These are phyloP conservation scores for Drosophila arawakana DNA, from an alignment of 1,140 invertebrate species.

Conservation along the genomic window DNA sequence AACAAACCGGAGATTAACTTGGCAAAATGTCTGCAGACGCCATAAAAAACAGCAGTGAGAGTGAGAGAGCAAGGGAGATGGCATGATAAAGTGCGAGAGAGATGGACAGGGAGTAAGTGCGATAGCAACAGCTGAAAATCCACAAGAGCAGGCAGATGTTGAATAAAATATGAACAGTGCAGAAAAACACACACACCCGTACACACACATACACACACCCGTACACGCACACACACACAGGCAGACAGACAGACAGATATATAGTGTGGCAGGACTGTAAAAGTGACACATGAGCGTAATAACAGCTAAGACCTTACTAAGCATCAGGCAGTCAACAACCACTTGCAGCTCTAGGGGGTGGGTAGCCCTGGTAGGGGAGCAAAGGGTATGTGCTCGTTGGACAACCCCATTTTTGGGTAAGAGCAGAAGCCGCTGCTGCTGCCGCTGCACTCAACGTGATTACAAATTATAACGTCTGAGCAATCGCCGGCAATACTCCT, in stretches of 20 bases:
- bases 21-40: constrained; percentile 80
- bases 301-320: constrained; percentile 81
- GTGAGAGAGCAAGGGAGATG: background rate
- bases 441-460: constrained; percentile 77
- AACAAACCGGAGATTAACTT: constrained; percentile 83
- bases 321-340: constrained; percentile 81
- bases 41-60: constrained; percentile 51
- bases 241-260: constrained; percentile 11
- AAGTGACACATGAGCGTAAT: constrained; percentile 82
- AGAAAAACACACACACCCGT: constrained; percentile 28
- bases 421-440: constrained; percentile 48
- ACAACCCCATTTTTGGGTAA: constrained; percentile 47
- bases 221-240: constrained; percentile 12
- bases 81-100: background rate
- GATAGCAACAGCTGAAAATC: constrained; percentile 49
- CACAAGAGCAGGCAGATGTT: constrained; percentile 58
- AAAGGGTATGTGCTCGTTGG: constrained; percentile 9
- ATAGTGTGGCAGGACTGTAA: constrained; percentile 52
- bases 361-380: background rate
- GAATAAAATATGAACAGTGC: constrained; percentile 75
- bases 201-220: constrained; percentile 17
- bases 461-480: constrained; percentile 82
- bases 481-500: constrained; percentile 54
- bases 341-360: constrained; percentile 53
- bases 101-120: constrained; percentile 28